Conservation (phyloP, 2,888 invertebrate genomes). For the Loripinus fragilis region DNA sequence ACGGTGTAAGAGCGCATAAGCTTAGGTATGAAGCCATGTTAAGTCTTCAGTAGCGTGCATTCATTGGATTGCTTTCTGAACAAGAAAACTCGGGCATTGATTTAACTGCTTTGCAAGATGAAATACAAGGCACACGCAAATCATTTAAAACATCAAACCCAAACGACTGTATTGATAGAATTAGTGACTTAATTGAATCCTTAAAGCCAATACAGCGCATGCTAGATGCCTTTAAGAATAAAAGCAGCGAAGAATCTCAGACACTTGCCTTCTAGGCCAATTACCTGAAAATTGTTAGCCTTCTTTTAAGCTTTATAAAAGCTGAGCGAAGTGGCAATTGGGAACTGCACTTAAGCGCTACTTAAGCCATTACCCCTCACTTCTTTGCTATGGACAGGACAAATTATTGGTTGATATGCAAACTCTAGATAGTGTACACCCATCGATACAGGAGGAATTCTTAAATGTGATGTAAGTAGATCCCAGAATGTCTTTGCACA, state of each 20-base stretch:
- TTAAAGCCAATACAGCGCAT: too few species aligned
- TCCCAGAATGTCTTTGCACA: constrained; percentile 1
- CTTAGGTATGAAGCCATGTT: neutral
- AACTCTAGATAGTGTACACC: neutral
- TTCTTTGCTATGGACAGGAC: constrained; percentile 14
- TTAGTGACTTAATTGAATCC: neutral
- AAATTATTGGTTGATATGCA: neutral
- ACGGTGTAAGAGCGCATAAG: constrained; percentile 18
- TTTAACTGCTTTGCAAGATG: neutral
- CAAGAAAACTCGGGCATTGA: neutral
- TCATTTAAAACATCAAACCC: too few species aligned
- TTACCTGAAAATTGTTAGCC: neutral
- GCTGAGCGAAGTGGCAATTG: neutral
- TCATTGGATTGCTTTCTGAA: neutral
- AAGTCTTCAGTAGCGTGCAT: neutral
- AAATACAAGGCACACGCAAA: too few species aligned
- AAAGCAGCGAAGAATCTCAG: neutral
- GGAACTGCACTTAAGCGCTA: neutral
- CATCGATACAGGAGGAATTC: neutral
- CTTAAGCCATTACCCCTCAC: neutral
- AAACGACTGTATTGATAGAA: neutral
- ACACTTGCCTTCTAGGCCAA: neutral
- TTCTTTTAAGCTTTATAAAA: neutral
- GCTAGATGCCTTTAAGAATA: neutral
- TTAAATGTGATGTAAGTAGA: constrained; percentile 8